Evolutionary conservation across 1,140 invertebrate genomes (phyloP).

Genomic region (Colletes latitarsis): DNA sequence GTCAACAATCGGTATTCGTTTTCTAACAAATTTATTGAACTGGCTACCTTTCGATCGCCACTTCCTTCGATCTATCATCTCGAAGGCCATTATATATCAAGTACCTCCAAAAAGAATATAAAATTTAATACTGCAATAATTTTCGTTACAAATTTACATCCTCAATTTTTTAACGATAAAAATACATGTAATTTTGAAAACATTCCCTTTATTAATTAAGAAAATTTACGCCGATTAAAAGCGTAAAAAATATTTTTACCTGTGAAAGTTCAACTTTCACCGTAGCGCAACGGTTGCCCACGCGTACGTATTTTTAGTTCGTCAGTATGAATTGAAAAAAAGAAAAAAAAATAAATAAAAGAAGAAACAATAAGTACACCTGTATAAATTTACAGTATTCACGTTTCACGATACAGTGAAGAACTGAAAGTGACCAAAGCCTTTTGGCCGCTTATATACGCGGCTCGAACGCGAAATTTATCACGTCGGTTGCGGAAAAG

Average conservation of each 20-base stretch:
- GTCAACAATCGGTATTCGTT: slow-evolving; percentile 83
- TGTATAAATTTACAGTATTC: slow-evolving; percentile 2
- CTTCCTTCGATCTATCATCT: slow-evolving; percentile 47
- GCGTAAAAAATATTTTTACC: neutral
- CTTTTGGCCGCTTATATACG: slow-evolving; percentile 49
- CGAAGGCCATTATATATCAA: slow-evolving; percentile 41
- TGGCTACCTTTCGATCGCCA: slow-evolving; percentile 44
- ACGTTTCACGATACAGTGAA: slow-evolving; percentile 8
- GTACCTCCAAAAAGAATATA: neutral
- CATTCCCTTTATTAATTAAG: neutral
- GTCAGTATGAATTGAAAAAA: neutral
- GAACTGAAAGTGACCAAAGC: slow-evolving; percentile 51
- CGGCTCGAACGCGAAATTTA: slow-evolving; percentile 34
- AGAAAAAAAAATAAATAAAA: neutral
- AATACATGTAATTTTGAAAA: neutral
- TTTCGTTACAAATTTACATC: neutral
- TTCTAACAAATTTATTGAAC: slow-evolving; percentile 64
- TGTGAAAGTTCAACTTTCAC: slow-evolving; percentile 18
- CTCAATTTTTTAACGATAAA: neutral
- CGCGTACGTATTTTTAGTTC: neutral
- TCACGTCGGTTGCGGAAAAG: slow-evolving; percentile 48
- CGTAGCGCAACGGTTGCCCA: slow-evolving; percentile 1
- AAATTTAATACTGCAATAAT: neutral
- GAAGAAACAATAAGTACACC: too few relatives aligned
- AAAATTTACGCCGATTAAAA: neutral